Evolutionary conservation across 2,113 vertebrate species (phyloP).

Genomic region (Apodemus speciosus): DNA sequence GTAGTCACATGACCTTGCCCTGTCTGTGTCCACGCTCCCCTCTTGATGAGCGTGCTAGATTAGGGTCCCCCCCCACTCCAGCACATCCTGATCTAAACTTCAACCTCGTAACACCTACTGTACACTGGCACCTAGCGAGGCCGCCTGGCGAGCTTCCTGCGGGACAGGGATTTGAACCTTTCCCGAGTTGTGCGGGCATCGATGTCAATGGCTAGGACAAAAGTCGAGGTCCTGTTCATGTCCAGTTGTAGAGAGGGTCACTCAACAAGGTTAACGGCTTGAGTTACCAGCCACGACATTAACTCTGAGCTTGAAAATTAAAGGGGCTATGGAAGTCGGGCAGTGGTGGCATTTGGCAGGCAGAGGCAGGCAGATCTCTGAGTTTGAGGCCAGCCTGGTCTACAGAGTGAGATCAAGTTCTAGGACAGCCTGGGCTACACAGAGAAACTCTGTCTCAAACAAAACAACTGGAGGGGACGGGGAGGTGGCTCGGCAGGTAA

Average conservation of each 20-base stretch:
- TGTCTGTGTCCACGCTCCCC: background rate
- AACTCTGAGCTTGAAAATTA: background rate
- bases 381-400: background rate
- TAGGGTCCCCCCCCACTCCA: background rate
- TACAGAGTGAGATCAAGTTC: background rate
- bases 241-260: background rate
- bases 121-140: background rate
- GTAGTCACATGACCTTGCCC: accelerated
- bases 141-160: accelerated
- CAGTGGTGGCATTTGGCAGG: background rate
- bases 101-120: background rate
- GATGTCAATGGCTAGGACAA: accelerated
- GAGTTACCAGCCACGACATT: background rate
- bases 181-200: accelerated
- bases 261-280: background rate
- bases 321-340: background rate
- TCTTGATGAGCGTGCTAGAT: background rate
- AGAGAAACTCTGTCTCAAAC: background rate
- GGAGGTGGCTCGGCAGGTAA: background rate
- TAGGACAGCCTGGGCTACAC: background rate
- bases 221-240: background rate
- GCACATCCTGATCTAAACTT: background rate
- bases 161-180: background rate
- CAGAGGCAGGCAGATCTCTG: background rate
- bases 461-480: background rate